Percentiles rank a stretch among this genome's conserved stretches.
Conservation (phyloP, 2,113 vertebrate species). For the Gambusia affinis region DNA sequence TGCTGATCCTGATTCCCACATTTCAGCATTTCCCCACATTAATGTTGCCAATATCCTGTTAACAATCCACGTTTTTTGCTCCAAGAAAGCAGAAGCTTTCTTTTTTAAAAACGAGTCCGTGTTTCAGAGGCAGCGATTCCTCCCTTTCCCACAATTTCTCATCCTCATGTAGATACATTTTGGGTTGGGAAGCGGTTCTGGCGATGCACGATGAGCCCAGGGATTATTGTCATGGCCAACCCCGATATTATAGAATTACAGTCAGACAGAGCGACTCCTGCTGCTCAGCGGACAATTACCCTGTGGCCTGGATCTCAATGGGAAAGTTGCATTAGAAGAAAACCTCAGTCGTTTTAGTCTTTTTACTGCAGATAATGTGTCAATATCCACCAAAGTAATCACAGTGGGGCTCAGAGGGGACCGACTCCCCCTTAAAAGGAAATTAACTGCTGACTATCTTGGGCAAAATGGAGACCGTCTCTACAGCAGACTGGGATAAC, state of each 20-base stretch:
- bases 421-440: slow-evolving; percentile 45
- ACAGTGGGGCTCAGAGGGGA: slow-evolving; percentile 39
- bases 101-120: neutral
- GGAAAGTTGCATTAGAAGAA: slow-evolving; percentile 63
- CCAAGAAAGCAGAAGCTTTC: neutral
- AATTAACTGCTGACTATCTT: slow-evolving; percentile 7
- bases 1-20: neutral
- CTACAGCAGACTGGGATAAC: neutral
- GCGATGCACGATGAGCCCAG: slow-evolving; percentile 40
- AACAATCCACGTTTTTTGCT: neutral
- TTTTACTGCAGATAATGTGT: slow-evolving; percentile 62
- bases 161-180: slow-evolving; percentile 38
- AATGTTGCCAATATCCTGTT: neutral
- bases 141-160: slow-evolving; percentile 35
- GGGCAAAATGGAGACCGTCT: neutral
- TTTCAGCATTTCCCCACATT: neutral
- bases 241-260: slow-evolving; percentile 78
- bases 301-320: slow-evolving; percentile 68
- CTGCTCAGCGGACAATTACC: slow-evolving; percentile 68
- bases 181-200: slow-evolving; percentile 52
- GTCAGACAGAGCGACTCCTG: slow-evolving; percentile 77
- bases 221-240: slow-evolving; percentile 74
- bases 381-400: slow-evolving; percentile 47
- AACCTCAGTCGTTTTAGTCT: slow-evolving; percentile 58
- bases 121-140: slow-evolving; percentile 19